Conservation (phyloP, 1,140 invertebrate genomes). For the Drosophila simulans region DNA sequence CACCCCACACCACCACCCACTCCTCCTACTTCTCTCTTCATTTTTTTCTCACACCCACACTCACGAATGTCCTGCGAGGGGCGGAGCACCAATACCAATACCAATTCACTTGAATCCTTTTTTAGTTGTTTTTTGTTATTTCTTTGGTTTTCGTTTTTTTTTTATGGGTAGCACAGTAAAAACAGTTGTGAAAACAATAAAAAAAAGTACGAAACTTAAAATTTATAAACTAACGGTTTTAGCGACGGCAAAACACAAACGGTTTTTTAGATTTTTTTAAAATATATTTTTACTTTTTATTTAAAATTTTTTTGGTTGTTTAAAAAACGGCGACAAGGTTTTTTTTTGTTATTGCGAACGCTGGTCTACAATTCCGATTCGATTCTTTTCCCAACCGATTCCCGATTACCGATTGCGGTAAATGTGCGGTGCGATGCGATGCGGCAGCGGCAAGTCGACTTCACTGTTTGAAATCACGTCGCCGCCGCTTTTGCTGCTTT, state of each 20-base stretch:
- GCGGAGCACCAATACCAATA: constrained; percentile 28
- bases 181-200: constrained; percentile 41
- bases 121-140: not conserved
- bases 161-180: constrained; percentile 26
- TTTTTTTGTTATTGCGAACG: not conserved
- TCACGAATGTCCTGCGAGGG: constrained; percentile 33
- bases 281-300: not conserved
- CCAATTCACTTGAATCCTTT: constrained; percentile 8
- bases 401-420: constrained; percentile 48
- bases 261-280: not conserved
- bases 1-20: not conserved
- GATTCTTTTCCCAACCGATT: constrained; percentile 1
- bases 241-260: constrained; percentile 39
- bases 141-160: not conserved
- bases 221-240: constrained; percentile 29
- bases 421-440: constrained; percentile 63
- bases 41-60: constrained; percentile 15
- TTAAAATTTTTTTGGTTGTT: not conserved
- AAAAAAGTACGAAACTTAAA: constrained; percentile 33
- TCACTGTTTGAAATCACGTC: constrained; percentile 75
- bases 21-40: not conserved
- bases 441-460: constrained; percentile 71
- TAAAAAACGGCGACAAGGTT: not conserved
- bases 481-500: constrained; percentile 46
- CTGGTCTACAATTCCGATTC: constrained; percentile 16